A percentile compares a stretch with the other conserved stretches of the same genome.
phyloP scores from a whole-genome alignment of 1,140 invertebrate genomes.

The Apis laboriosa region DNA sequence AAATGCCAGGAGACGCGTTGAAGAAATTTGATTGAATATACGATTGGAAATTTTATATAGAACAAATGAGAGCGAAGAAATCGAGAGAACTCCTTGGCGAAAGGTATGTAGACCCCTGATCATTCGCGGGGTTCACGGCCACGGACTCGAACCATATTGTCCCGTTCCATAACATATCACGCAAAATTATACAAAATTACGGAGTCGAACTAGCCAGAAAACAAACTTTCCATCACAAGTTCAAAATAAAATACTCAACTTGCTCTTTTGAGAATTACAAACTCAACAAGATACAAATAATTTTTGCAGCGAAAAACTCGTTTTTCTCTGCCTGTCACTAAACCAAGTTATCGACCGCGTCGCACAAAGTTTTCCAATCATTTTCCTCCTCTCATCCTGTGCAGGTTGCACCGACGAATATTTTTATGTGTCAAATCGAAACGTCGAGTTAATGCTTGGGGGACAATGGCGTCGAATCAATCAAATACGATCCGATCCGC shows the following conservation, averaged over 20 bases:
- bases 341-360: slow-evolving; percentile 1
- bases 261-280: neutral
- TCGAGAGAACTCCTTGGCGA: too few relatives aligned
- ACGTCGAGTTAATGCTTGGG: neutral
- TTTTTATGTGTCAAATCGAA: neutral
- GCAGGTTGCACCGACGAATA: neutral
- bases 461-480: slow-evolving; percentile 19
- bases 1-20: too few relatives aligned
- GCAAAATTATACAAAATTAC: neutral
- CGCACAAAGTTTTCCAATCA: slow-evolving; percentile 30
- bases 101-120: too few relatives aligned
- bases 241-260: slow-evolving; percentile 1
- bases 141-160: too few relatives aligned
- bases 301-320: slow-evolving; percentile 3
- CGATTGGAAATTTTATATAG: too few relatives aligned
- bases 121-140: too few relatives aligned
- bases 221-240: neutral
- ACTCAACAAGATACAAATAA: neutral
- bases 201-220: neutral
- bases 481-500: neutral
- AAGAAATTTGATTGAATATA: too few relatives aligned
- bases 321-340: neutral
- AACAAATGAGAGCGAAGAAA: too few relatives aligned
- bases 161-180: neutral
- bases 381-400: neutral